These are phyloP conservation scores for Macaca mulatta DNA, from an alignment of 2,113 vertebrate genomes.

Conservation along the genomic window DNA sequence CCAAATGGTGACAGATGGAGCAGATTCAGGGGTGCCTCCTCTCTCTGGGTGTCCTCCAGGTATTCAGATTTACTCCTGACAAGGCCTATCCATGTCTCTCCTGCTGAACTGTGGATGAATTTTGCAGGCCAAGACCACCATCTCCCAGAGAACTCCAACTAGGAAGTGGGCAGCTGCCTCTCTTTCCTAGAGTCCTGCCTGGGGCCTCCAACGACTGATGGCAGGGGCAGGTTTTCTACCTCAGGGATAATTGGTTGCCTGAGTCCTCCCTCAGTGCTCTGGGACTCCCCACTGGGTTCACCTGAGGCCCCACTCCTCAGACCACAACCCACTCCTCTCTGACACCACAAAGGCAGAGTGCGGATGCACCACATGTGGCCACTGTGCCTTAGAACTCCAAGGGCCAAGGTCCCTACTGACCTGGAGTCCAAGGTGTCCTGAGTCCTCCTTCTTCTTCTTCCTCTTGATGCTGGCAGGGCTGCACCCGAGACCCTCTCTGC, in stretches of 20 bases:
- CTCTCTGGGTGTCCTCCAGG: not conserved
- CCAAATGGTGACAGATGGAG: not conserved
- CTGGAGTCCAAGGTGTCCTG: not conserved
- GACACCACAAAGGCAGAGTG: not conserved
- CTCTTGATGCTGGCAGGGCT: not conserved
- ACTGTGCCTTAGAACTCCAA: not conserved
- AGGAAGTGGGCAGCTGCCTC: not conserved
- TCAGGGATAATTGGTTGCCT: not conserved
- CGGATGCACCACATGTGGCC: not conserved
- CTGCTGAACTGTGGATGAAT: not conserved
- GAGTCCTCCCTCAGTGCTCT: not conserved
- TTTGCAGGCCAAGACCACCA: not conserved
- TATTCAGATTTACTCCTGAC: not conserved
- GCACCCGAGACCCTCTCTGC: not conserved
- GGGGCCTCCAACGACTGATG: too few relatives aligned
- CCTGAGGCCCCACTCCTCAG: not conserved
- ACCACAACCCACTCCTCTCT: not conserved
- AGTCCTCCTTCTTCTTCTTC: not conserved
- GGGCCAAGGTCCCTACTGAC: not conserved
- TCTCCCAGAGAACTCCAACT: not conserved
- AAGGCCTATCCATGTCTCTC: not conserved
- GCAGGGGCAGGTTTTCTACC: not conserved
- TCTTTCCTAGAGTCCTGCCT: too few relatives aligned
- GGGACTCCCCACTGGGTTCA: not conserved
- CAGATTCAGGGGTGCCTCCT: not conserved